Percentiles rank a stretch among this genome's conserved stretches.
These are phyloP conservation scores for Cephalopachus bancanus DNA, from an alignment of 2,797 vertebrate species.

Conservation along the genomic window DNA sequence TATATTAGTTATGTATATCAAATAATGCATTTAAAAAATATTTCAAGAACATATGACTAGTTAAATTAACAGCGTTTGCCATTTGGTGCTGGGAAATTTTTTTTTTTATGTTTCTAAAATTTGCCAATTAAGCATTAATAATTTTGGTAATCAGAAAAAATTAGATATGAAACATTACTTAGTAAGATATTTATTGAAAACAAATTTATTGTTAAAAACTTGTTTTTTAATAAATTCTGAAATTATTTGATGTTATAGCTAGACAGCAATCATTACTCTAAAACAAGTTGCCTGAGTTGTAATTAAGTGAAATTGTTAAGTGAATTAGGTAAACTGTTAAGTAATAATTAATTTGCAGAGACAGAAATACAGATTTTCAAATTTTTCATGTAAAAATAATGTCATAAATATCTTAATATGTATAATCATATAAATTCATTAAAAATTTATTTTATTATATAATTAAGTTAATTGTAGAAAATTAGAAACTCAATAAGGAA, in stretches of 20 bases:
- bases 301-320: not conserved
- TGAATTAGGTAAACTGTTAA: not conserved
- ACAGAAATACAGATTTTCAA: not conserved
- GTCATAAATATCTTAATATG: not conserved
- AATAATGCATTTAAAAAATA: not conserved
- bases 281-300: not conserved
- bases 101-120: not conserved
- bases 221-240: not conserved
- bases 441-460: not conserved
- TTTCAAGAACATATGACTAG: not conserved
- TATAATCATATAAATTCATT: not conserved
- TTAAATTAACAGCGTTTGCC: not conserved
- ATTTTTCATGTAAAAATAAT: not conserved
- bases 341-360: not conserved
- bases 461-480: not conserved
- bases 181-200: slow-evolving; percentile 5
- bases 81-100: not conserved
- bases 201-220: not conserved
- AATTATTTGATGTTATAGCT: not conserved
- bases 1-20: not conserved
- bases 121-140: not conserved
- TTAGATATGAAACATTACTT: not conserved
- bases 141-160: not conserved
- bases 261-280: not conserved
- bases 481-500: not conserved